Percentiles rank a stretch among this genome's conserved stretches.
phyloP scores from a whole-genome alignment of 1,140 invertebrate species.

The Ceratina australensis region DNA sequence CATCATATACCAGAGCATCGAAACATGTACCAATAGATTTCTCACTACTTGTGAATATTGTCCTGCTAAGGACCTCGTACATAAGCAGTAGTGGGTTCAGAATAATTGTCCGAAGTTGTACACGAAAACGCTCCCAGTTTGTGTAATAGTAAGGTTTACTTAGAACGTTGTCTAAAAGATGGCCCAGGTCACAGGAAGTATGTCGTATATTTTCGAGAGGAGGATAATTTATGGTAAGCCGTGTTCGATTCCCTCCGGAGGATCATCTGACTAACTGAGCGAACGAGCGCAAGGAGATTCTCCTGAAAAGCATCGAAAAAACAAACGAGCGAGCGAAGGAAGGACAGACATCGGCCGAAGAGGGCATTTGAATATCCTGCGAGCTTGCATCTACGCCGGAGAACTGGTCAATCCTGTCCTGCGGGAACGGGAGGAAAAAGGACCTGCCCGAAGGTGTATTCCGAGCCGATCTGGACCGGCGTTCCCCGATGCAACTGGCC shows the following conservation, averaged over 20 bases:
- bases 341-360: conserved; percentile 22
- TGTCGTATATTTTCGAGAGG: too few relatives aligned
- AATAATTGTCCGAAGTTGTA: too few relatives aligned
- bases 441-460: conserved; percentile 40
- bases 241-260: background rate
- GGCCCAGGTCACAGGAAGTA: too few relatives aligned
- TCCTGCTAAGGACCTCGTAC: too few relatives aligned
- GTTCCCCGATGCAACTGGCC: conserved; percentile 34
- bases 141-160: too few relatives aligned
- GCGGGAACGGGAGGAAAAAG: conserved; percentile 53
- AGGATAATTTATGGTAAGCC: too few relatives aligned
- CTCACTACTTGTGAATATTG: too few relatives aligned
- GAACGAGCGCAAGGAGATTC: background rate
- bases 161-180: too few relatives aligned
- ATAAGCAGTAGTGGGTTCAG: too few relatives aligned
- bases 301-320: conserved; percentile 3
- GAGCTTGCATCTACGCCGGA: conserved; percentile 28
- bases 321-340: conserved; percentile 16
- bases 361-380: conserved; percentile 56
- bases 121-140: too few relatives aligned
- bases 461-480: conserved; percentile 24
- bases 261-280: background rate
- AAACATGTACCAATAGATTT: too few relatives aligned
- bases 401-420: conserved; percentile 64
- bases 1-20: too few relatives aligned